Evolutionary conservation across 2,888 invertebrate species (phyloP).

Genomic region (Psylliodes chrysocephalus): DNA sequence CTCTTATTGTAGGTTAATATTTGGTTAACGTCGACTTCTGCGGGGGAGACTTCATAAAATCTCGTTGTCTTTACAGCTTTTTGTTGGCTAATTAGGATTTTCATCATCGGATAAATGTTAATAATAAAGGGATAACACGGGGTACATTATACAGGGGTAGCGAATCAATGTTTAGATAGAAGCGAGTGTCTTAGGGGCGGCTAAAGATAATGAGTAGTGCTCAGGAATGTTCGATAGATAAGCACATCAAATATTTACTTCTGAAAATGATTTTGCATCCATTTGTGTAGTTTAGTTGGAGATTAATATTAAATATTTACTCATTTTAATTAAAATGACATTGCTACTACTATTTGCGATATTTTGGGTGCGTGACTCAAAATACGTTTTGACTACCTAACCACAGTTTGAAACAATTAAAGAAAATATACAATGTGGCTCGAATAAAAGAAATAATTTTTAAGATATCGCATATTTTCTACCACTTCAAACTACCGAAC

Average conservation of each 20-base stretch:
- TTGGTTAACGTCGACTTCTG: conserved; percentile 37
- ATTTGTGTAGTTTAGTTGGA: too few species aligned
- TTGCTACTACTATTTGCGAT: too few species aligned
- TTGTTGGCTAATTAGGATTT: conserved; percentile 17
- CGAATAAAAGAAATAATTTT: too few species aligned
- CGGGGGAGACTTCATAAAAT: conserved; percentile 18
- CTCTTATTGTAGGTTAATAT: conserved; percentile 39
- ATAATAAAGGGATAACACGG: not conserved
- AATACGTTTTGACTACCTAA: too few species aligned
- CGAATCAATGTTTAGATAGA: not conserved
- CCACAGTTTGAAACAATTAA: too few species aligned
- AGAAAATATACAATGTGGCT: too few species aligned
- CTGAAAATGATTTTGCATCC: not conserved
- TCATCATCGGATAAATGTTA: not conserved
- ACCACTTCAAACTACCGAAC: too few species aligned
- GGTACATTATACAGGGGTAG: not conserved
- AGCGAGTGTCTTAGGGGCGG: not conserved
- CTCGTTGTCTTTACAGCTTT: conserved; percentile 26
- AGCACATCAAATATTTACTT: not conserved
- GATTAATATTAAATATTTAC: too few species aligned
- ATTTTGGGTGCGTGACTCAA: too few species aligned
- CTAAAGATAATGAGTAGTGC: not conserved
- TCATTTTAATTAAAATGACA: too few species aligned
- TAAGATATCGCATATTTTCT: too few species aligned
- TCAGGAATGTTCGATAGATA: not conserved